phyloP scores from a whole-genome alignment of 2,113 vertebrate species.

The Coryphaenoides rupestris region DNA sequence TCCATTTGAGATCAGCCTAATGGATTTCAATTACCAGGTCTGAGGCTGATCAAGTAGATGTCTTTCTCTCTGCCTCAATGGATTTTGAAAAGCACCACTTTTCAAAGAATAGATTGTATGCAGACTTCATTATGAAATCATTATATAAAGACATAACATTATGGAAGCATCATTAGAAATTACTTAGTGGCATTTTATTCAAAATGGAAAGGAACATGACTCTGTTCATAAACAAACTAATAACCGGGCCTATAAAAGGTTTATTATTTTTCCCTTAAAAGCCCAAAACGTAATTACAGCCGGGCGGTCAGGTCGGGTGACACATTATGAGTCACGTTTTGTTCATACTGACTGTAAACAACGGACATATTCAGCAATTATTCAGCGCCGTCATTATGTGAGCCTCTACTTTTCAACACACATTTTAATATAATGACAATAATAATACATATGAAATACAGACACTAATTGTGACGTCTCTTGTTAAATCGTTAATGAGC shows the following conservation, averaged over 20 bases:
- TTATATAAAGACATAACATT: constrained; percentile 50
- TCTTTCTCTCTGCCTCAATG: constrained; percentile 37
- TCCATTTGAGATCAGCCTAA: constrained; percentile 82
- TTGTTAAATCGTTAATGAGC: no score
- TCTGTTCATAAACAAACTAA: constrained; percentile 22
- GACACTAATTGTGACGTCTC: no score
- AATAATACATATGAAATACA: no score
- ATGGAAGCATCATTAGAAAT: constrained; percentile 26
- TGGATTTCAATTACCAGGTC: constrained; percentile 84
- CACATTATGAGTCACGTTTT: no score
- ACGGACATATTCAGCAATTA: no score
- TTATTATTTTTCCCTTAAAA: not conserved
- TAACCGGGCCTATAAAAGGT: not conserved
- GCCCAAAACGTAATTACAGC: not conserved
- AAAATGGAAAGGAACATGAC: constrained; percentile 10
- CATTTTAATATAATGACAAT: no score
- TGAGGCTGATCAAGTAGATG: constrained; percentile 71
- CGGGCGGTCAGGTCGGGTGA: not conserved
- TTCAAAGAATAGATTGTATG: constrained; percentile 53
- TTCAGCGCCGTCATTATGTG: no score
- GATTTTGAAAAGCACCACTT: constrained; percentile 55
- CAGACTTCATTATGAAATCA: constrained; percentile 58
- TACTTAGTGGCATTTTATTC: constrained; percentile 5
- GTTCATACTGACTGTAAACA: no score
- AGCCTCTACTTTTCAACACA: no score